phyloP scores from a whole-genome alignment of 2,113 vertebrate species.

The Phalacrocorax brasilianus region DNA sequence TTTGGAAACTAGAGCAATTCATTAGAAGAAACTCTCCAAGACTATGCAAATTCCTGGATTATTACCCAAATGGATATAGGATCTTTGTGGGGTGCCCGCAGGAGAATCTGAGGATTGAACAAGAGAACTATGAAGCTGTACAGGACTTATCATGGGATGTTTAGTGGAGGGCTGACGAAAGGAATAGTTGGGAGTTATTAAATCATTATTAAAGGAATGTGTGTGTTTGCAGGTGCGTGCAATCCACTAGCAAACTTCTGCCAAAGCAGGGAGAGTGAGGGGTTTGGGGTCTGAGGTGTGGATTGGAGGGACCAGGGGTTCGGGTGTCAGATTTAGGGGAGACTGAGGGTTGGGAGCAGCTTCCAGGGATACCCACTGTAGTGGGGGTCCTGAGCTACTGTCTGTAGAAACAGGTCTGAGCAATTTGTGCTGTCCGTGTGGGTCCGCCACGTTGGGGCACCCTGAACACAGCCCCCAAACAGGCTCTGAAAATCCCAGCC shows the following conservation, averaged over 20 bases:
- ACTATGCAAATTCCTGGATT: neutral
- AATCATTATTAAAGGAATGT: neutral
- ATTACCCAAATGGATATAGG: neutral
- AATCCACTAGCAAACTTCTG: neutral
- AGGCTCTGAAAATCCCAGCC: neutral
- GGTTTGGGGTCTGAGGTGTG: neutral
- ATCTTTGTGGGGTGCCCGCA: neutral
- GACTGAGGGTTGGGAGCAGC: neutral
- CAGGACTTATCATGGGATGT: neutral
- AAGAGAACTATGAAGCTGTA: neutral
- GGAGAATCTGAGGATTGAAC: neutral
- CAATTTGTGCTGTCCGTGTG: neutral
- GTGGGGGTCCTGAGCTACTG: too few species aligned
- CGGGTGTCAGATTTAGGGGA: neutral
- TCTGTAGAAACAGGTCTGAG: neutral
- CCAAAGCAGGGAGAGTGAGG: neutral
- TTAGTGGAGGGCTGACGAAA: neutral
- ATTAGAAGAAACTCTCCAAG: neutral
- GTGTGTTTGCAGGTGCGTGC: neutral
- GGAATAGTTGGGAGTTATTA: neutral
- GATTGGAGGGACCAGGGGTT: neutral
- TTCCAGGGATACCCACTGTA: neutral
- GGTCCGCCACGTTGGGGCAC: fast-evolving
- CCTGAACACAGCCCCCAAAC: neutral
- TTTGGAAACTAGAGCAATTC: neutral